Conservation (phyloP, 2,888 invertebrate species). For the Pterobdella sp. region DNA sequence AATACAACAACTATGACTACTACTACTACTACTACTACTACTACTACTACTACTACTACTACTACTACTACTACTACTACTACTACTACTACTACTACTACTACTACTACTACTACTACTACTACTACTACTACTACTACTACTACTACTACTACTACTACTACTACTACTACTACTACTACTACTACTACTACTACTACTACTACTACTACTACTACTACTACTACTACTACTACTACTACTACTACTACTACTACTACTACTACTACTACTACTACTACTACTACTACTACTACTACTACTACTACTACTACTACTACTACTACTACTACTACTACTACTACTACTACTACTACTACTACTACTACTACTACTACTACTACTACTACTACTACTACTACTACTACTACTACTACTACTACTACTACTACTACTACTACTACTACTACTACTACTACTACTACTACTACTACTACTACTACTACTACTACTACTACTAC, state of each 20-base stretch:
- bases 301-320: slow-evolving; percentile 8
- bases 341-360: slow-evolving; percentile 18
- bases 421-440: not conserved
- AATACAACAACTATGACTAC: not conserved
- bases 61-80: slow-evolving; percentile 8
- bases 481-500: slow-evolving; percentile 27
- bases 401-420: slow-evolving; percentile 15
- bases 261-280: slow-evolving; percentile 8
- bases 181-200: slow-evolving; percentile 3
- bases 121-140: slow-evolving; percentile 8
- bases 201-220: slow-evolving; percentile 8
- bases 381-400: not conserved
- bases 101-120: slow-evolving; percentile 8
- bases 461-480: slow-evolving; percentile 27
- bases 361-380: slow-evolving; percentile 4
- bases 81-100: slow-evolving; percentile 8
- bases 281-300: slow-evolving; percentile 8
- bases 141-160: slow-evolving; percentile 11
- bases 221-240: slow-evolving; percentile 8
- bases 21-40: slow-evolving; percentile 6
- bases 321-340: slow-evolving; percentile 15
- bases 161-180: slow-evolving; percentile 12
- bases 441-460: not conserved
- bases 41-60: slow-evolving; percentile 8
- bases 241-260: slow-evolving; percentile 8